Percentiles rank a stretch among this genome's conserved stretches.
Evolutionary conservation across 2,113 vertebrate species (phyloP).

Genomic region (Rhynchomys soricoides): DNA sequence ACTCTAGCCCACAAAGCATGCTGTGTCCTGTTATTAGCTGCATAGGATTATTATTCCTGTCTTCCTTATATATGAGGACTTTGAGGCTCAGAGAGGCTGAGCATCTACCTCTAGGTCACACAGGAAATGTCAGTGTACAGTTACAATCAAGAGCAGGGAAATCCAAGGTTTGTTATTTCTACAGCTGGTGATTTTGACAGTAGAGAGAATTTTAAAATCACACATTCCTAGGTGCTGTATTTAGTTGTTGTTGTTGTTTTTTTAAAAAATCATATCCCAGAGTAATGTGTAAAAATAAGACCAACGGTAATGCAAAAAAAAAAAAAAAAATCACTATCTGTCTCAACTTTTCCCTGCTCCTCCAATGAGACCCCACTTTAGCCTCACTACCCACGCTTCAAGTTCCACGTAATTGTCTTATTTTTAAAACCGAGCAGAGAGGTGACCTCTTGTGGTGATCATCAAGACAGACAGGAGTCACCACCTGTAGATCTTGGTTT

Average conservation of each 20-base stretch:
- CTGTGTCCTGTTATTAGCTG: background rate
- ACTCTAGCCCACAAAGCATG: background rate
- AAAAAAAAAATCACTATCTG: background rate
- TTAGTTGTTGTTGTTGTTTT: background rate
- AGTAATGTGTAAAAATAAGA: background rate
- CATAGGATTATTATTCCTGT: background rate
- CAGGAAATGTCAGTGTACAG: background rate
- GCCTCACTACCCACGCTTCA: background rate
- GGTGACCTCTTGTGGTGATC: background rate
- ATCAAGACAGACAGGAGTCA: background rate
- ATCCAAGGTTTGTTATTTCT: background rate
- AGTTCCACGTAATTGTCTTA: background rate
- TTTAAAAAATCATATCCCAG: background rate
- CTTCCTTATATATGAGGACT: background rate
- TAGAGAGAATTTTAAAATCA: background rate
- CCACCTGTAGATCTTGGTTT: background rate
- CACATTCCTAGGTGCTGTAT: background rate
- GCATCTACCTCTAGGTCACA: background rate
- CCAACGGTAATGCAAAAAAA: background rate
- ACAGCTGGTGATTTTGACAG: background rate
- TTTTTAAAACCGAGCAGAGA: background rate
- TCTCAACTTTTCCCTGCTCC: background rate
- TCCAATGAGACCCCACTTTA: background rate
- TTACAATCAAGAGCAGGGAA: background rate
- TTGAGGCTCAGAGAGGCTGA: background rate